A percentile compares a stretch with the other conserved stretches of the same genome.
These are phyloP conservation scores for Nothoprocta perdicaria DNA, from an alignment of 2,113 vertebrate species.

Conservation along the genomic window DNA sequence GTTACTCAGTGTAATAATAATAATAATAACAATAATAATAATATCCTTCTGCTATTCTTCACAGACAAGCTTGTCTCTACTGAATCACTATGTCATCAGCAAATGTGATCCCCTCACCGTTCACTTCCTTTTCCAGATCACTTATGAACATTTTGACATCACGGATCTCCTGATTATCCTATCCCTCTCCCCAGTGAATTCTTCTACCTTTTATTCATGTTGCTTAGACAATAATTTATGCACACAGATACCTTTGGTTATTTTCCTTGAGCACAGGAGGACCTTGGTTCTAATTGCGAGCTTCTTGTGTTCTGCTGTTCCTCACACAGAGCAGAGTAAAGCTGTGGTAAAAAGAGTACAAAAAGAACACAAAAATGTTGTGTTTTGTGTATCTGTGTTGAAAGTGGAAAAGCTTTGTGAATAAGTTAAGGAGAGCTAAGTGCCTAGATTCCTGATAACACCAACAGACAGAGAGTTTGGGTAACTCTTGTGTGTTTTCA, in stretches of 20 bases:
- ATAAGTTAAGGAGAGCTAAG: background rate
- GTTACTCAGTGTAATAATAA: background rate
- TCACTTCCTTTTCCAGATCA: background rate
- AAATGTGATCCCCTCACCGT: background rate
- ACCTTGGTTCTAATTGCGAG: background rate
- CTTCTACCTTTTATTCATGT: background rate
- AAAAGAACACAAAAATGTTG: background rate
- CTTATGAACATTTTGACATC: background rate
- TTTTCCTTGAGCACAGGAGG: background rate
- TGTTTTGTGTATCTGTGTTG: background rate
- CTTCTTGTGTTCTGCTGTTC: background rate
- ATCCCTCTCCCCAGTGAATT: background rate
- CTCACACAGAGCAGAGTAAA: background rate
- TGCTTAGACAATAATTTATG: background rate
- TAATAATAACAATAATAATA: background rate
- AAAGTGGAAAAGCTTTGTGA: background rate
- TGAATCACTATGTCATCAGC: background rate
- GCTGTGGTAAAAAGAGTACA: too few relatives aligned
- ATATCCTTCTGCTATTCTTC: background rate
- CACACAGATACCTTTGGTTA: accelerated
- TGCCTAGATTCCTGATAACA: background rate
- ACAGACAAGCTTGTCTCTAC: background rate
- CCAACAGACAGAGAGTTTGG: background rate
- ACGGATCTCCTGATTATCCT: background rate
- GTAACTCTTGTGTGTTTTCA: background rate